Percentiles rank a stretch among this genome's conserved stretches.
These are phyloP conservation scores for Danaus plexippus DNA, from an alignment of 1,140 invertebrate genomes.

Conservation along the genomic window DNA sequence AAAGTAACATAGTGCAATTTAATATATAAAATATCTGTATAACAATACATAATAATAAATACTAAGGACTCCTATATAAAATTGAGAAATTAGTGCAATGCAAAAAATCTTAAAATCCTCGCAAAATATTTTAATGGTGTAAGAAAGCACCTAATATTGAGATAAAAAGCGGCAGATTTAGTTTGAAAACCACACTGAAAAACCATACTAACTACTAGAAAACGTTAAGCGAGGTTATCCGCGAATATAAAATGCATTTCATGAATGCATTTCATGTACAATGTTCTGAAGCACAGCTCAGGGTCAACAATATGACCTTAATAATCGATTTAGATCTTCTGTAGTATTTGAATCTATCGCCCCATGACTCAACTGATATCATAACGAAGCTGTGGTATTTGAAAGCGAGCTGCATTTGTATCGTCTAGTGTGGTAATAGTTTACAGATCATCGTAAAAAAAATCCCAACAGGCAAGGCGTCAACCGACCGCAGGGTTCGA, in stretches of 20 bases:
- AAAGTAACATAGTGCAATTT: conserved; percentile 3
- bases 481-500: no score
- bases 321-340: no score
- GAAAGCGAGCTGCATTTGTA: no score
- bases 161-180: conserved; percentile 58
- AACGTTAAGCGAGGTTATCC: conserved; percentile 60
- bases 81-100: conserved; percentile 31
- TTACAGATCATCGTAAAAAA: neutral
- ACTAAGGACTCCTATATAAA: conserved; percentile 3
- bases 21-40: neutral
- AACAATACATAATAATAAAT: conserved; percentile 1
- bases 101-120: conserved; percentile 34
- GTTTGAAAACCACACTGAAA: conserved; percentile 57
- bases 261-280: conserved; percentile 44
- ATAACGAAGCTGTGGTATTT: no score
- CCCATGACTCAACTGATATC: no score
- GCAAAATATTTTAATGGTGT: conserved; percentile 33
- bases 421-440: no score
- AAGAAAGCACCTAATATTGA: conserved; percentile 43
- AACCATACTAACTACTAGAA: conserved; percentile 59
- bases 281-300: conserved; percentile 37
- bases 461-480: conserved; percentile 4
- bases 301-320: conserved; percentile 15
- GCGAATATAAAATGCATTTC: conserved; percentile 45
- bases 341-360: no score